Base-by-base conservation (phyloP, 2,797 vertebrate genomes). In the Myotis planiceps region DNA sequence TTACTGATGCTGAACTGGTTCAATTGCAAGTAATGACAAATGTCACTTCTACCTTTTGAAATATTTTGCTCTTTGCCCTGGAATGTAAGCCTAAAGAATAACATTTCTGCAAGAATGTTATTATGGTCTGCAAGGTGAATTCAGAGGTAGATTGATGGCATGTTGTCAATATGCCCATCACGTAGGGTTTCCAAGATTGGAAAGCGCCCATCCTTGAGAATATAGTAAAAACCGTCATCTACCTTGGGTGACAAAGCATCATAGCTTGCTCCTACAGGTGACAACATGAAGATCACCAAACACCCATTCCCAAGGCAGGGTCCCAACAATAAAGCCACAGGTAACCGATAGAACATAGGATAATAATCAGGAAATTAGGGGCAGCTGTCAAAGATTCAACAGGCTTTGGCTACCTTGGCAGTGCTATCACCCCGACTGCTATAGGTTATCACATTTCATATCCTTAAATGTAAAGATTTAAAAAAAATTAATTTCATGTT, bases 1-100 rank as follows among this genome's bases (percentile, higher is more conserved):
- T 80, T 7, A 51, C 42, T 15, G 34, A 45, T 15, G 9, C n/a
- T 39, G 27, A 78, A 60, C 3, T 63, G 55, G 78, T 63, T 58
- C 55, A 51, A 45, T 80, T 18, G 86, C 29, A 86, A 86, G 34
- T 13, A 89, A 93, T 49, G 18, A 65, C 13, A 81, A 65, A 82
- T 49, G 6, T 58, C 10, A 16, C 47, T 72, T 85, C 80, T 78
- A 74, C 27, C 80, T 87, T 87, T 49, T 80, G 5, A 96, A 94
- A 78, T 47, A 65, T 45, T 78, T 66, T 86, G 68, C 16, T 71
- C 27, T 86, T 72, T 72, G 18, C 2, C 34, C 18, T 75, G 58
- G 42, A 95, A 96, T 88, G 51, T 80, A 3, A 69, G 25, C 8
- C 18, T 82, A 88, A 69, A 90, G 66, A 75, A 95, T 79, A 68